Conservation (phyloP, 2,113 vertebrate species). For the Corapipo altera region DNA sequence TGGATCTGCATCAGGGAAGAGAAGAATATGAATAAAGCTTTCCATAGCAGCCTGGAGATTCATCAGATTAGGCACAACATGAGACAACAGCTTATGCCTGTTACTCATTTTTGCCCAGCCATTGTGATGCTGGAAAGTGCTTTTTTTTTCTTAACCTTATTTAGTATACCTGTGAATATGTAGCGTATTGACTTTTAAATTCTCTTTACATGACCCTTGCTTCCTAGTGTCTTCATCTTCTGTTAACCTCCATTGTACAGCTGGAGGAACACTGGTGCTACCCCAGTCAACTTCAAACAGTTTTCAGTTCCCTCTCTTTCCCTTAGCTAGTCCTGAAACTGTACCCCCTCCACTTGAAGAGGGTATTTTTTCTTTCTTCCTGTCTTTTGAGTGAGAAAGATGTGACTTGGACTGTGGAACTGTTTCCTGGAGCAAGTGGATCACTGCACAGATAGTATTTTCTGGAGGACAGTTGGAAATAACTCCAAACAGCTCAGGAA, state of each 20-base stretch:
- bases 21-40: slow-evolving; percentile 12
- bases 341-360: neutral
- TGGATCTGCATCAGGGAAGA: neutral
- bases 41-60: neutral
- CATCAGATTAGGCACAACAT: neutral
- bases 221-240: neutral
- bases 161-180: neutral
- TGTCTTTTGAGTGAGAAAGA: neutral
- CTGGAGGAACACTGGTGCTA: neutral
- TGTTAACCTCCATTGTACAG: neutral
- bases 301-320: neutral
- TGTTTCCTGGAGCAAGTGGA: neutral
- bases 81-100: neutral
- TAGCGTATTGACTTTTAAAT: neutral
- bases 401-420: neutral
- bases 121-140: neutral
- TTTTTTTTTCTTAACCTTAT: neutral
- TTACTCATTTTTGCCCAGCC: slow-evolving; percentile 4
- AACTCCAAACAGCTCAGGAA: neutral
- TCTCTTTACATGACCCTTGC: neutral
- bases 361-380: neutral
- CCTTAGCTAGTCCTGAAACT: neutral
- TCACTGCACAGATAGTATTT: neutral
- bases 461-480: neutral
- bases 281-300: neutral